Evolutionary conservation across 2,888 invertebrate species (phyloP), one percentile per base, ranked within the genome.

Genomic region (Eudemis profundana): DNA sequence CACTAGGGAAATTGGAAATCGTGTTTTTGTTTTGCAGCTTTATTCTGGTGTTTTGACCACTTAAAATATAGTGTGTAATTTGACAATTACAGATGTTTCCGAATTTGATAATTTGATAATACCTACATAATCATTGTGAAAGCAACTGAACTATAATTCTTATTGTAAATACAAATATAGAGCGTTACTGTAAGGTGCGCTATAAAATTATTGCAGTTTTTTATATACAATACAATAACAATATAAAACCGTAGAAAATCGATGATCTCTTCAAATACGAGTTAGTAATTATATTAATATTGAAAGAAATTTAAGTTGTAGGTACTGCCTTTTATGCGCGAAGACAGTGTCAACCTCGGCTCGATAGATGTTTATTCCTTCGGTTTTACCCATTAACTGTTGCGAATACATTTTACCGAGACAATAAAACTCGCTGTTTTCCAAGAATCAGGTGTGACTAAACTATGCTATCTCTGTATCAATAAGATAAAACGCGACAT

Each of bases 401-500:
- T 23, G 12, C 29, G 10, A 23, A 54, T 40, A 23, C 17, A 33
- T 47, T 56, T 29, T 40, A 47, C 47, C 27, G 21, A 17, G 12
- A 21, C 19, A 17, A 19, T 57, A 19, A 47, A 23, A 53, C 38
- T 14, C 23, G 29, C 36, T 40, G 38, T 46, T 60, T 65, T 15
- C 53, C 27, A 40, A 47, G 53, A 60, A 66, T 50, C 29, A 61
- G 38, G 42, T 54, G 44, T 68, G 66, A 69, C 61, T 67, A n/a
- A 70, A 70, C 49, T 19, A 62, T 67, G 69, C 51, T 74, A 73
- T 70, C 74, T 51, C 53, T 68, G 74, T 83, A 83, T 84, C 81
- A 74, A 61, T 54, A 78, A 60, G 84, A 85, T 85, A 84, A 79
- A 69, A 53, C 67, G 54, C 51, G 57, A 27, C 27, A 17, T 27